Conservation (phyloP, 2,888 invertebrate genomes). For the Sarcophaga variegata region DNA sequence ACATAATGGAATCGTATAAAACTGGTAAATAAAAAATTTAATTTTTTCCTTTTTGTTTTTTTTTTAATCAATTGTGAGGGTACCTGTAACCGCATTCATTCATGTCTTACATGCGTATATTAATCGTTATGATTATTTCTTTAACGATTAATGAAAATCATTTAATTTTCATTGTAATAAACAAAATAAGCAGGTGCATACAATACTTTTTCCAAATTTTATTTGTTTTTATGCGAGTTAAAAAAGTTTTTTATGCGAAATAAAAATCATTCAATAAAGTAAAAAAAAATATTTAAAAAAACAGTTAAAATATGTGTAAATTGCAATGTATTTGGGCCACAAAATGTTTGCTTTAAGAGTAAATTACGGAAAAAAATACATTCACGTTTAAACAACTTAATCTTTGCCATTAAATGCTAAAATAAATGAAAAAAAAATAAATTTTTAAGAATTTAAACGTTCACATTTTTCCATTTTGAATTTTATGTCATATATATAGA, state of each 20-base stretch:
- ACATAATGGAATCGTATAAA: neutral
- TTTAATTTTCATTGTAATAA: neutral
- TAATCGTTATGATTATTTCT: neutral
- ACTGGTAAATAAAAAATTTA: neutral
- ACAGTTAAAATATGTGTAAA: constrained; percentile 31
- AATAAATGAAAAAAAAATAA: constrained; percentile 1
- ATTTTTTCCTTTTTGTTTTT: neutral
- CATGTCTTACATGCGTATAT: neutral
- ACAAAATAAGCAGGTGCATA: constrained; percentile 17
- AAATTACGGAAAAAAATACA: neutral
- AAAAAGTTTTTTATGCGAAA: neutral
- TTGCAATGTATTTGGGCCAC: constrained; percentile 19
- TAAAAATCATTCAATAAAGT: too few species aligned
- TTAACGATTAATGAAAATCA: neutral
- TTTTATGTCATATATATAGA: too few species aligned
- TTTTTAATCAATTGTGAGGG: too few species aligned
- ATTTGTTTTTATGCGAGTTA: neutral
- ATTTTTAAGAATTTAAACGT: neutral
- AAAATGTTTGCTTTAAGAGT: neutral
- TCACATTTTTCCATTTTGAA: neutral
- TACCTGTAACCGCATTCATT: neutral
- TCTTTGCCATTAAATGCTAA: constrained; percentile 17
- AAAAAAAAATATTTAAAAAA: neutral
- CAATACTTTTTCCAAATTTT: constrained; percentile 4
- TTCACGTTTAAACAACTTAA: constrained; percentile 1